Base-by-base conservation (phyloP, 2,888 invertebrate species). In the Acanthosoma haemorrhoidale region DNA sequence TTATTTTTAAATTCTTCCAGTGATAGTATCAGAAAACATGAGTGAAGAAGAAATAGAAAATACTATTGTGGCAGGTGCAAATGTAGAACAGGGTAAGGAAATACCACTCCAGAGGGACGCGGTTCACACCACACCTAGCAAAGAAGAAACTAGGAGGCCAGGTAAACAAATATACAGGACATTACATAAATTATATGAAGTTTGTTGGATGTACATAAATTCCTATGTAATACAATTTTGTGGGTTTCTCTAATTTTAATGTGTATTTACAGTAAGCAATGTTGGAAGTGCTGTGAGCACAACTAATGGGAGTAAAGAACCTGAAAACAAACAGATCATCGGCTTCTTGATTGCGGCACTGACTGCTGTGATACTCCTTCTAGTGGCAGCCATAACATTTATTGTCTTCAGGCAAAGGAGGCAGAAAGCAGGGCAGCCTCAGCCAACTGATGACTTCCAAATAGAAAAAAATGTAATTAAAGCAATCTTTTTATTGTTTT, bases 101-200 rank as follows among this genome's bases (percentile, higher is more conserved):
- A 86, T 86, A 80, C 86, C 87, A 72, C 80, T 87, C 76, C 88
- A 88, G 79, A 82, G 87, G 75, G 88, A 88, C 80, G 87, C 87
- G 80, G 87, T 87, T 73, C 86, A 87, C 78, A 83, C 83, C 70
- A 83, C 84, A 73, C 82, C 83, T 68, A 82, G 81, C 76, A 84
- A 83, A 79, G 84, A 83, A 74, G 85, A 85, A 76, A 80, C 81
- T 73, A 72, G 70, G 15, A 70, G 71, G 41, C 15, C 73, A 36
- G 73, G 73, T 73, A 60, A 38, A 2, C 2, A n/a, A n/a, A n/a
- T n/a, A n/a, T n/a, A n/a, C n/a, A n/a, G n/a, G n/a, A n/a, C n/a
- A n/a, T n/a, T n/a, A n/a, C n/a, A n/a, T n/a, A n/a, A n/a, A n/a
- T n/a, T n/a, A n/a, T n/a, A n/a, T n/a, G n/a, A n/a, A n/a, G n/a